Conservation (phyloP, 1,140 invertebrate species). For the Bacillus rossius region DNA sequence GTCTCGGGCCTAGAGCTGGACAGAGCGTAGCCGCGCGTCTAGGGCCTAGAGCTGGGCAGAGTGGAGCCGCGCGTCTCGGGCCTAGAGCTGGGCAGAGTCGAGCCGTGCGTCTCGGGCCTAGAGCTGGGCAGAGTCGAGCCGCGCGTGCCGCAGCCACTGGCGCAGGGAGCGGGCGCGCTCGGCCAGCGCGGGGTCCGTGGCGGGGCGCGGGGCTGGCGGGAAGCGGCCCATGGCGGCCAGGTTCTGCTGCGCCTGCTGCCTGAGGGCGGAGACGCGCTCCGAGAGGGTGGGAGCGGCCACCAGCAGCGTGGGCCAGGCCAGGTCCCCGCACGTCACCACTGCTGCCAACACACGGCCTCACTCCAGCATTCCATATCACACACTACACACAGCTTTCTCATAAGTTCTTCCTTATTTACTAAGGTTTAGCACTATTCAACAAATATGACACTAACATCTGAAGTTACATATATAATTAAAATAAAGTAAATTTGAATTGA, state of each 20-base stretch:
- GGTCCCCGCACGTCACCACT: conserved; percentile 44
- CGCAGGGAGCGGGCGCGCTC: conserved; percentile 58
- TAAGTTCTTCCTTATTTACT: background rate
- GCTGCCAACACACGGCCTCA: background rate
- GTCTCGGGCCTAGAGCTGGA: too few species aligned
- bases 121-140: conserved; percentile 40
- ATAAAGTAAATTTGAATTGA: conserved; percentile 10
- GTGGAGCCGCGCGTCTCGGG: too few species aligned
- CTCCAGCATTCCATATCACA: too few species aligned
- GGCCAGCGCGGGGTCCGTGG: conserved; percentile 48
- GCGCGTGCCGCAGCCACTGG: conserved; percentile 55
- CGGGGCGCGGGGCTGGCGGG: conserved; percentile 15
- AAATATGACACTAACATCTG: background rate
- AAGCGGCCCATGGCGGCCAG: conserved; percentile 35
- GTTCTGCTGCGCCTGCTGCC: conserved; percentile 40
- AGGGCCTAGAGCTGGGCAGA: too few species aligned
- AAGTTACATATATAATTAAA: conserved; percentile 29
- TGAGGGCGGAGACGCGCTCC: conserved; percentile 38
- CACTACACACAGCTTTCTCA: too few species aligned
- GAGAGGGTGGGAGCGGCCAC: conserved; percentile 32
- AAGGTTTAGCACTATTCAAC: background rate
- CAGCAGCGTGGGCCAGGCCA: conserved; percentile 50
- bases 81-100: too few species aligned
- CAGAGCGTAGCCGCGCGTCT: too few species aligned
- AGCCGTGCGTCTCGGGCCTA: too few species aligned